A percentile compares a stretch with the other conserved stretches of the same genome.
Evolutionary conservation across 2,888 invertebrate genomes (phyloP).

Genomic region (Dromius quadrimaculatus): DNA sequence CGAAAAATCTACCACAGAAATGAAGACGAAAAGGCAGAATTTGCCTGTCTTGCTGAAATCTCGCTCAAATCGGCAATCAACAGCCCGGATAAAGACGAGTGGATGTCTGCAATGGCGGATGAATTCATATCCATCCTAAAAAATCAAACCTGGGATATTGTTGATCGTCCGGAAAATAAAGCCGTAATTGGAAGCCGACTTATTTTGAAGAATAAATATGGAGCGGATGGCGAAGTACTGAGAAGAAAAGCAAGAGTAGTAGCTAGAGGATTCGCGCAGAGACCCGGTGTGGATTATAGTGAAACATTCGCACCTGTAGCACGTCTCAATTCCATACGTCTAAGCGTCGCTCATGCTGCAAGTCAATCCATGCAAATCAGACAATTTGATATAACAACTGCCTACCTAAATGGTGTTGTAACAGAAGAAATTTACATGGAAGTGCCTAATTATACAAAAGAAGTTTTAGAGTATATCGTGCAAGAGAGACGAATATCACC

Average conservation of each 20-base stretch:
- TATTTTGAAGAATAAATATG: background rate
- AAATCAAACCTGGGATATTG: background rate
- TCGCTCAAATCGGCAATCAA: background rate
- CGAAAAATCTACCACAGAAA: too few species aligned
- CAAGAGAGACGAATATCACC: background rate
- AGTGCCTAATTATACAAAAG: background rate
- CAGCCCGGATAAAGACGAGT: background rate
- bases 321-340: constrained; percentile 50
- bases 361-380: constrained; percentile 10
- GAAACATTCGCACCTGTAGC: constrained; percentile 59
- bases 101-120: background rate
- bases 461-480: background rate
- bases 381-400: constrained; percentile 32
- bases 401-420: constrained; percentile 29
- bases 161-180: background rate
- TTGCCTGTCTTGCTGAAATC: too few species aligned
- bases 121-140: background rate
- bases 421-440: constrained; percentile 10
- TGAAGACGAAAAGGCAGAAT: too few species aligned
- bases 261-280: constrained; percentile 57
- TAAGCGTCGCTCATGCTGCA: constrained; percentile 7
- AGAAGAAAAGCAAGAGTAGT: constrained; percentile 55
- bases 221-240: background rate
- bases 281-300: constrained; percentile 56
- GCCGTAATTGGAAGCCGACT: background rate